Conservation (phyloP, 2,888 invertebrate species). For the Drosophila mayaguana region DNA sequence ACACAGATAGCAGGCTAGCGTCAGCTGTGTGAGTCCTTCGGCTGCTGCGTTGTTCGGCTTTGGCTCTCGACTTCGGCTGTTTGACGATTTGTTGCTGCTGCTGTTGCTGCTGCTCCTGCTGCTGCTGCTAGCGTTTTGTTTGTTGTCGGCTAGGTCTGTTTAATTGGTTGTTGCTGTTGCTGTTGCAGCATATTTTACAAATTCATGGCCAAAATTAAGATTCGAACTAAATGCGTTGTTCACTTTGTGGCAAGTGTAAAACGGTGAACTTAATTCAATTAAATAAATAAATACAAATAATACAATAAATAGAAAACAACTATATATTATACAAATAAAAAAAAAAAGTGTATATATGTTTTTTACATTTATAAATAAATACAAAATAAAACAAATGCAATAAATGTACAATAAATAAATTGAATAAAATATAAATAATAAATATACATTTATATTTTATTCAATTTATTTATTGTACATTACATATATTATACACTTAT, state of each 20-base stretch:
- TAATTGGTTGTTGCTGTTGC: slow-evolving; percentile 38
- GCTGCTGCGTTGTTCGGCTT: slow-evolving; percentile 27
- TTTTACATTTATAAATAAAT: too few relatives aligned
- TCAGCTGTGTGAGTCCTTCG: slow-evolving; percentile 56
- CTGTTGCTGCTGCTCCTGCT: slow-evolving; percentile 4
- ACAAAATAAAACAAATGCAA: too few relatives aligned
- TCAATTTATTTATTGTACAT: too few relatives aligned
- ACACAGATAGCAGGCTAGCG: not conserved
- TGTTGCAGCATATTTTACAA: slow-evolving; percentile 22
- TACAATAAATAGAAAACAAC: too few relatives aligned
- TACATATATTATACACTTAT: too few relatives aligned
- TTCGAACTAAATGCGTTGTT: slow-evolving; percentile 6
- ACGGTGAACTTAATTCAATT: not conserved
- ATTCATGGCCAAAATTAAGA: slow-evolving; percentile 15
- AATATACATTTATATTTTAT: too few relatives aligned
- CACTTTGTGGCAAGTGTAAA: slow-evolving; percentile 3
- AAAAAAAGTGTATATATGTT: too few relatives aligned
- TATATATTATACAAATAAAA: too few relatives aligned
- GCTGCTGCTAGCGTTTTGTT: slow-evolving; percentile 30
- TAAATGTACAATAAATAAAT: too few relatives aligned
- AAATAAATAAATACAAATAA: not conserved
- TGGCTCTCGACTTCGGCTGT: slow-evolving; percentile 33
- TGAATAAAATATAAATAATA: too few relatives aligned
- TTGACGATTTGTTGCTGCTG: slow-evolving; percentile 18
- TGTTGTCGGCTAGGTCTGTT: slow-evolving; percentile 53